Evolutionary conservation across 1,140 invertebrate genomes (phyloP).

Genomic region (Zaprionus inermis): DNA sequence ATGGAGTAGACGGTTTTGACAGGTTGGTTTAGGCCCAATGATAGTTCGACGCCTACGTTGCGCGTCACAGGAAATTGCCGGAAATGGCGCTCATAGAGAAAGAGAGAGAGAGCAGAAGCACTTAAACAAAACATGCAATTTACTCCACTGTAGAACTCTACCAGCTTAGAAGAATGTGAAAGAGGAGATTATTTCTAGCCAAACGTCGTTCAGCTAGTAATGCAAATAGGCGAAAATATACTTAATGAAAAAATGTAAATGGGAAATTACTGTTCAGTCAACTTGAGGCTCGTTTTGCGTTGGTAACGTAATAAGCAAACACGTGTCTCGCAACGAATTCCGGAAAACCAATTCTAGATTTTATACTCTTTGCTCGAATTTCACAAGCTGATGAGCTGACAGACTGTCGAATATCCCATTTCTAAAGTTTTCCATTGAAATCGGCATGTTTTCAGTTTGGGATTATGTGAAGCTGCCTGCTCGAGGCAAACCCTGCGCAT

Average conservation of each 20-base stretch:
- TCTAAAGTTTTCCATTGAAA: background rate
- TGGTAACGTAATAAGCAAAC: background rate
- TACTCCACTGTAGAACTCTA: no score
- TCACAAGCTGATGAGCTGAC: background rate
- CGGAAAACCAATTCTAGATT: background rate
- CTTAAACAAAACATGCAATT: conserved; percentile 18
- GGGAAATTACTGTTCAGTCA: background rate
- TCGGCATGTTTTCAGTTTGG: background rate
- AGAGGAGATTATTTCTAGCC: background rate
- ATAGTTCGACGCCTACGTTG: background rate
- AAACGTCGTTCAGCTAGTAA: background rate
- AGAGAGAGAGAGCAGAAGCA: conserved; percentile 3
- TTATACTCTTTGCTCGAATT: background rate
- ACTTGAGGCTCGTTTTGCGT: background rate
- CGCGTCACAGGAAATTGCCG: conserved; percentile 46
- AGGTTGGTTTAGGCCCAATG: background rate
- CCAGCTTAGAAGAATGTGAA: no score
- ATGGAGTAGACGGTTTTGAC: background rate
- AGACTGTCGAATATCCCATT: background rate
- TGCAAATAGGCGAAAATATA: background rate
- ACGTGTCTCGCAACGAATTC: conserved; percentile 1
- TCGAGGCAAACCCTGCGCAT: background rate
- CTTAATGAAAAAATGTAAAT: background rate
- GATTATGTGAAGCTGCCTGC: background rate
- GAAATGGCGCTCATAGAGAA: conserved; percentile 44